Conservation (phyloP, 2,888 invertebrate species). For the Antitype chi region DNA sequence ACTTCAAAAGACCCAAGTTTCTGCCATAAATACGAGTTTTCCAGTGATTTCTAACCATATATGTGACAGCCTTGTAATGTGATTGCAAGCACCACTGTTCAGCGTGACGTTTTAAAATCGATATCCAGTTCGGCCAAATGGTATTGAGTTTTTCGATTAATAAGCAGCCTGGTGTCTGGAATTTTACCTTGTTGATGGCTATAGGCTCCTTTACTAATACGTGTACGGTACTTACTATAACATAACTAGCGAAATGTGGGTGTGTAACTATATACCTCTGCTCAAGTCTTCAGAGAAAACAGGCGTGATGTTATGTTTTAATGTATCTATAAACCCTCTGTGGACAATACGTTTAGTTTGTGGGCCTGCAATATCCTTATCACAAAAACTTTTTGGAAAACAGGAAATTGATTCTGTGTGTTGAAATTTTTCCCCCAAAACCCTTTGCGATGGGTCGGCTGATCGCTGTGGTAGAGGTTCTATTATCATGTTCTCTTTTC, state of each 20-base stretch:
- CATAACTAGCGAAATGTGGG: not conserved
- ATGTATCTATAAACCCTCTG: slow-evolving; percentile 8
- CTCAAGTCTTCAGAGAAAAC: not conserved
- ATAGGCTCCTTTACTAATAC: not conserved
- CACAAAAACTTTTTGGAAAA: slow-evolving; percentile 57
- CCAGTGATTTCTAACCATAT: not conserved
- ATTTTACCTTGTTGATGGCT: not conserved
- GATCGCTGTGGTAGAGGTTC: slow-evolving; percentile 48
- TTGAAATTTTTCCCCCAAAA: slow-evolving; percentile 55
- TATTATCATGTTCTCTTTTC: slow-evolving; percentile 61
- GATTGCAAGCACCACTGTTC: not conserved
- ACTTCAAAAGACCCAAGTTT: not conserved
- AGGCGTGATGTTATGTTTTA: not conserved
- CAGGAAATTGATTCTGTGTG: slow-evolving; percentile 69
- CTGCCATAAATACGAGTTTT: not conserved
- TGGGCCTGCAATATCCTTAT: slow-evolving; percentile 58
- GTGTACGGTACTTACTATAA: not conserved
- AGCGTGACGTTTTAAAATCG: not conserved
- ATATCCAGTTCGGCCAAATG: not conserved
- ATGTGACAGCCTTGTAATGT: too few relatives aligned
- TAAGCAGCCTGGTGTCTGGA: not conserved
- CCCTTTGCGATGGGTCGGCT: slow-evolving; percentile 45
- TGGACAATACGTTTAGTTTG: slow-evolving; percentile 43
- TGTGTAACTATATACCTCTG: not conserved
- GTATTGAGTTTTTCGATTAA: not conserved